Conservation (phyloP, 2,797 vertebrate genomes). For the Xiphorhynchus erythropygius region DNA sequence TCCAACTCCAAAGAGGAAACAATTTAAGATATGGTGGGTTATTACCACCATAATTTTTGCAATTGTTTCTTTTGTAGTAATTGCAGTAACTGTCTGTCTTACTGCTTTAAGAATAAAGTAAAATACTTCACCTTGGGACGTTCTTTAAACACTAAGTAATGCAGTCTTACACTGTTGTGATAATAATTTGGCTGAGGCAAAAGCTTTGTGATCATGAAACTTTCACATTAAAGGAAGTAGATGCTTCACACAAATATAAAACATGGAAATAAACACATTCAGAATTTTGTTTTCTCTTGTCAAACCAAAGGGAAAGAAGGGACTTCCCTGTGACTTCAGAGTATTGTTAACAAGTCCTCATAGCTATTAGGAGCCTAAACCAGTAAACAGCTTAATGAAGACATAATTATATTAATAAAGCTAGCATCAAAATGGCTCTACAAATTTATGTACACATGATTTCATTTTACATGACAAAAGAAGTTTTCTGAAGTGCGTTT, state of each 20-base stretch:
- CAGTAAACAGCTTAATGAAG: background rate
- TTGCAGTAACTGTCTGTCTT: background rate
- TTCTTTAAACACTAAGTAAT: background rate
- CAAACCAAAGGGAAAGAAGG: background rate
- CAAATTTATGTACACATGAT: background rate
- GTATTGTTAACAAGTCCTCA: background rate
- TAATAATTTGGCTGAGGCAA: background rate
- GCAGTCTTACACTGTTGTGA: background rate
- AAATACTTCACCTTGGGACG: background rate
- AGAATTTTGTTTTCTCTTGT: background rate
- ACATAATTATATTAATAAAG: conserved; percentile 42
- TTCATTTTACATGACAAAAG: conserved; percentile 15
- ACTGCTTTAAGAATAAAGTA: background rate
- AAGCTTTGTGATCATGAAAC: background rate
- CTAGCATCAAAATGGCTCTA: background rate
- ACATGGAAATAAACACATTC: background rate
- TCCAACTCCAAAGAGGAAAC: background rate
- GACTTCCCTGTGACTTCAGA: background rate
- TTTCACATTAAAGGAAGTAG: conserved; percentile 11
- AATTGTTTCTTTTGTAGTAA: background rate
- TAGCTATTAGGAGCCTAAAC: background rate
- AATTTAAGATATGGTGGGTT: background rate
- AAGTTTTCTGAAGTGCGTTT: background rate
- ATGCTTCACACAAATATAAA: background rate
- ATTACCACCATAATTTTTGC: background rate